Base-by-base conservation (phyloP, 2,888 invertebrate species). In the Caenorhabditis virilis region DNA sequence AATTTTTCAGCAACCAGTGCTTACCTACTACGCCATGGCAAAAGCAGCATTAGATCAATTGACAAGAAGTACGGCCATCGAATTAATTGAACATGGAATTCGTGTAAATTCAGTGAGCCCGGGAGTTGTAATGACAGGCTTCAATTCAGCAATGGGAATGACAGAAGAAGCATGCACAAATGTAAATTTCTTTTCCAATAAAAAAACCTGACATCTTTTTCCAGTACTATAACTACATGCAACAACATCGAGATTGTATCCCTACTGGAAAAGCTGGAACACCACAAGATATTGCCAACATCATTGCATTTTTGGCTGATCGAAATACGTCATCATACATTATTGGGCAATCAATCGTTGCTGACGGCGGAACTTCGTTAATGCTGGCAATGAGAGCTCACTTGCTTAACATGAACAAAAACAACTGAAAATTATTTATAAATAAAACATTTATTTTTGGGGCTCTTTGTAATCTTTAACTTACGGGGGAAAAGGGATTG, bases 301-400 rank as follows among this genome's bases (percentile, higher is more conserved):
- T 63, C 5, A 53, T 63, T 6, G 42, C 48, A 16, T 63, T 63
- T 30, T 42, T 63, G 45, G 63, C 63, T 11, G 63, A 63, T 45
- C 48, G 63, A 0, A 48, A 42, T 11, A 7, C 25, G 0, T 63
- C 63, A 5, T 53, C 45, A 5, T 63, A 42, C 22, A 63, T 63
- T 22, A 26, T 61, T 26, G 61, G 61, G n/a, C 61, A 61, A 25
- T 47, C 55, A 11, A 56, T 61, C 22, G 54, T 54, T 1, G 33
- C 33, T 13, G 61, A 61, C 42, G 61, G 61, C 9, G 61, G 61
- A 35, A 38, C 55, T 2, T 30, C 47, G 9, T 20, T 61, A 15
- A 38, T 61, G 5, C 16, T 51, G 27, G 55, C 35, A 41, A 47
- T 56, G 51, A 4, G 20, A 1, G 23, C 61, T 13, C 50, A 51